Base-by-base conservation (phyloP, 2,797 vertebrate genomes). In the Hozukius guyotensis region DNA sequence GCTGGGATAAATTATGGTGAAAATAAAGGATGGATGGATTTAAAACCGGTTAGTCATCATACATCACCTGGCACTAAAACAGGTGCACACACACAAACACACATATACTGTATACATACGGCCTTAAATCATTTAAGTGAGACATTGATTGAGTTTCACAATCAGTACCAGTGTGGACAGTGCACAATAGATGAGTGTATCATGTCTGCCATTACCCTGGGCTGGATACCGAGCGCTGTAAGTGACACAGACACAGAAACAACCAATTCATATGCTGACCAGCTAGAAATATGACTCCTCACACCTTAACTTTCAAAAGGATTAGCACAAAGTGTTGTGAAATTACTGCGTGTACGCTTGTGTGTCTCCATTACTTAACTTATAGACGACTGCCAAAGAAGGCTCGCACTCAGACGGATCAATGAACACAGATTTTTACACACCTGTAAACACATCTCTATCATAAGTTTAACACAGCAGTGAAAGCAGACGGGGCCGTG, bases 261-360 rank as follows among this genome's bases (percentile, higher is more conserved):
- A 74, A 34, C 20, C 64, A 67, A 64, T 82, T 71, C 71, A 88
- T 68, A 78, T 84, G 66, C 59, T 82, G 74, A 81, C 53, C 72
- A 81, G 66, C 18, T 38, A 46, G 16, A 75, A 29, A 68, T 52
- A 61, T n/a, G 18, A 68, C 46, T 74, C 18, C 64, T 62, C 38
- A 68, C 14, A n/a, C 18, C 10, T 72, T 29, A 60, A 77, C 72
- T 68, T 60, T 32, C 12, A 49, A 46, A 67, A 76, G 42, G 46
- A 78, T 83, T 62, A 53, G 52, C 64, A 70, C 72, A 81, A 52
- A 49, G 53, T 12, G 27, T 22, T 42, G 13, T 64, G 34, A 9
- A 31, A 5, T 46, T 53, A 20, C 29, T 38, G 10, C 62, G 27
- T 31, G 49, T 32, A 12, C 6, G 0, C 16, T 62, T 34, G 8